A percentile compares a stretch with the other conserved stretches of the same genome.
Evolutionary conservation across 2,113 vertebrate genomes (phyloP).

Genomic region (Tricholaema leucomelas): DNA sequence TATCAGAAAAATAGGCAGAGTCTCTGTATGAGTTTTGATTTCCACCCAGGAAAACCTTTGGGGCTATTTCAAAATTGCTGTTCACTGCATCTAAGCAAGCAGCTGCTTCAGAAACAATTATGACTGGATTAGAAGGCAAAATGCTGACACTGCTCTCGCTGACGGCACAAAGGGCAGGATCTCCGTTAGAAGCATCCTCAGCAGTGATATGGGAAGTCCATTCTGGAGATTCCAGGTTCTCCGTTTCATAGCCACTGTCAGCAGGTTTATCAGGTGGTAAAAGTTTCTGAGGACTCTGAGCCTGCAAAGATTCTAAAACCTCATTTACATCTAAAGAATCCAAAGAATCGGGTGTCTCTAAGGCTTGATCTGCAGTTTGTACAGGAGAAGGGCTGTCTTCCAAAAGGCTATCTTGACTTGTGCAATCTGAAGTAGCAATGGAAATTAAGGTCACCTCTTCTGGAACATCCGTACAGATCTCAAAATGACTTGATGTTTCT

Average conservation of each 20-base stretch:
- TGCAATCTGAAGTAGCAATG: constrained; percentile 82
- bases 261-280: constrained; percentile 90
- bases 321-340: constrained; percentile 88
- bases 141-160: neutral
- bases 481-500: constrained; percentile 1
- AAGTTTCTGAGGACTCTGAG: constrained; percentile 80
- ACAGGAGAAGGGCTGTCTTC: constrained; percentile 83
- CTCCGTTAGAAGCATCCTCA: constrained; percentile 68
- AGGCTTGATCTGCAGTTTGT: constrained; percentile 75
- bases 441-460: constrained; percentile 67
- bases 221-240: constrained; percentile 96
- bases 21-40: constrained; percentile 85
- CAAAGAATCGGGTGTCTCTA: constrained; percentile 90
- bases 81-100: constrained; percentile 26
- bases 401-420: constrained; percentile 90
- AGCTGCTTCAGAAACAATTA: constrained; percentile 84
- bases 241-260: constrained; percentile 96
- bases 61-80: constrained; percentile 47
- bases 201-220: constrained; percentile 87
- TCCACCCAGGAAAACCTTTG: constrained; percentile 68
- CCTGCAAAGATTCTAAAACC: constrained; percentile 72
- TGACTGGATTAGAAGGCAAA: constrained; percentile 80
- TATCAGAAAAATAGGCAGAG: constrained; percentile 98
- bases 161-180: constrained; percentile 14
- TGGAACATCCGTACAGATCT: constrained; percentile 7